Conservation (phyloP, 2,113 vertebrate species). For the Martes martes region DNA sequence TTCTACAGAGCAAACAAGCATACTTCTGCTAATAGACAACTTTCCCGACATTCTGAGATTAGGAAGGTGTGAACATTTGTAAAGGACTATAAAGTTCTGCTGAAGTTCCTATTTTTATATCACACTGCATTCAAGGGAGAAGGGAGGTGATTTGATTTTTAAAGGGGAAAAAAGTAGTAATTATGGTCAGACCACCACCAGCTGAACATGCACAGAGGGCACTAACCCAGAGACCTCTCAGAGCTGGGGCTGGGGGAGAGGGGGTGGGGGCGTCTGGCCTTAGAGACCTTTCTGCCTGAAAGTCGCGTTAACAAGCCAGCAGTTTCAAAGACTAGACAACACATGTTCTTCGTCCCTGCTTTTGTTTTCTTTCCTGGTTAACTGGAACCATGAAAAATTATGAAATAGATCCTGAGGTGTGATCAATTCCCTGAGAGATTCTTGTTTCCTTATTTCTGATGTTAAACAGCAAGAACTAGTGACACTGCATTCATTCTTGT, state of each 20-base stretch:
- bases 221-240: not conserved
- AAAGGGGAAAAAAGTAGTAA: not conserved
- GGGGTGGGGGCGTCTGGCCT: not conserved
- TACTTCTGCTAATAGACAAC: not conserved
- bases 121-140: not conserved
- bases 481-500: not conserved
- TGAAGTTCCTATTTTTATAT: not conserved
- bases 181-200: not conserved
- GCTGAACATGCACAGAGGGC: constrained; percentile 32
- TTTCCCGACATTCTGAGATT: not conserved
- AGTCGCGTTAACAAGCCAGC: not conserved
- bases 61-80: not conserved
- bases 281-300: not conserved
- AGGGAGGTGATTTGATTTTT: not conserved
- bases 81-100: not conserved
- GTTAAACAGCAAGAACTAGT: constrained; percentile 21
- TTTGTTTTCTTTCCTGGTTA: not conserved
- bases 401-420: not conserved
- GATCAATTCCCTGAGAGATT: not conserved
- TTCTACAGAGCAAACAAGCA: not conserved
- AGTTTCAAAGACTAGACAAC: not conserved
- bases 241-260: not conserved
- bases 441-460: constrained; percentile 19
- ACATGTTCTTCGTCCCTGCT: not conserved
- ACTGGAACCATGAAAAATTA: constrained; percentile 18